Conservation (phyloP, 1,140 invertebrate genomes). For the Cotesia vestalis region DNA sequence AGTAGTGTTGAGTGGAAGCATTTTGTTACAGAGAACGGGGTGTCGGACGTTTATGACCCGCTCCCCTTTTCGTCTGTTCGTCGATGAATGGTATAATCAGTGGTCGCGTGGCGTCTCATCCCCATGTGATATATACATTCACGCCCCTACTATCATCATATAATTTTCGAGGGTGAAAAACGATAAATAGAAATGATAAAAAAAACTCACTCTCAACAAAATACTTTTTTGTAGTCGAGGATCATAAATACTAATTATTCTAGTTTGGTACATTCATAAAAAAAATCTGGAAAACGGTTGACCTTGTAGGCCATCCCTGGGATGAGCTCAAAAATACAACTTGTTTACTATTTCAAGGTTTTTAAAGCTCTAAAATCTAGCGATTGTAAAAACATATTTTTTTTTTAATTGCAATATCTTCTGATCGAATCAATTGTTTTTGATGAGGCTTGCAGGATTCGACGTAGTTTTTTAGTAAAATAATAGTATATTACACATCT, state of each 20-base stretch:
- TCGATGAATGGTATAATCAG: constrained; percentile 67
- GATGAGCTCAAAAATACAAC: too few species aligned
- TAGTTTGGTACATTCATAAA: too few species aligned
- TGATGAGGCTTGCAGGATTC: too few species aligned
- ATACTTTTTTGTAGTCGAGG: neutral
- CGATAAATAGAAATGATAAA: constrained; percentile 53
- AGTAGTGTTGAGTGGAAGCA: constrained; percentile 38
- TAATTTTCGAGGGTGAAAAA: constrained; percentile 49
- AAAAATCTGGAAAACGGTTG: too few species aligned
- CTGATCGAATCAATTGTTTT: too few species aligned
- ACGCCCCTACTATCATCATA: constrained; percentile 54
- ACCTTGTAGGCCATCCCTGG: too few species aligned
- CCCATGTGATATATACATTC: constrained; percentile 39
- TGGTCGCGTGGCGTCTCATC: constrained; percentile 60
- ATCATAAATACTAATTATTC: neutral
- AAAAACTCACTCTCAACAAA: constrained; percentile 33
- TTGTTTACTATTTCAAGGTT: too few species aligned
- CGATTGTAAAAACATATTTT: too few species aligned
- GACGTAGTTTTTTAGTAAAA: too few species aligned
- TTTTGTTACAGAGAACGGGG: constrained; percentile 43
- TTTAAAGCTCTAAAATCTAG: too few species aligned
- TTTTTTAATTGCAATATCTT: too few species aligned
- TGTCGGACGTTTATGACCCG: constrained; percentile 60
- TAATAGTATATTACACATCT: too few species aligned
- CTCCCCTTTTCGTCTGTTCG: constrained; percentile 56